Evolutionary conservation across 2,113 vertebrate species (phyloP).

Genomic region (Empidonax alnorum): DNA sequence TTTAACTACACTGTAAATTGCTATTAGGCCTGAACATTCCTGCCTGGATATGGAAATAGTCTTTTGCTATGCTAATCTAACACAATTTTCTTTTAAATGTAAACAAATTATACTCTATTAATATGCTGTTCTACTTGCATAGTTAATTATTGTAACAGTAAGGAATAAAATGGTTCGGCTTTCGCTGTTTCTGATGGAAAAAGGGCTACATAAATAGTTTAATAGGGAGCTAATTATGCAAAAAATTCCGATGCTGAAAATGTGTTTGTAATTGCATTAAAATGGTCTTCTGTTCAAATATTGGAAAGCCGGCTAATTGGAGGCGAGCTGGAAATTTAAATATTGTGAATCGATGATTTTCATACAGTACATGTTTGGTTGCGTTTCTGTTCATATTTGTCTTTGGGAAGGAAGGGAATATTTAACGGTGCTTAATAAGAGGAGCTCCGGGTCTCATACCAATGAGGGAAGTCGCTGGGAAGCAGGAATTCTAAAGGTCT

Average conservation of each 20-base stretch:
- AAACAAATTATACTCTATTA: constrained; percentile 86
- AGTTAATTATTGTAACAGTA: constrained; percentile 83
- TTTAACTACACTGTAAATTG: constrained; percentile 82
- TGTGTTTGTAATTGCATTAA: constrained; percentile 89
- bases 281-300: constrained; percentile 87
- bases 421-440: constrained; percentile 52
- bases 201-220: constrained; percentile 80
- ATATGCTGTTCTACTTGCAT: constrained; percentile 82
- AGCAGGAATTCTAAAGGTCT: background rate
- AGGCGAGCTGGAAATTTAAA: constrained; percentile 80
- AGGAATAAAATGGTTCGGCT: constrained; percentile 83
- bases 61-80: constrained; percentile 84
- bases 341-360: constrained; percentile 84
- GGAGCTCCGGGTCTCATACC: constrained; percentile 24
- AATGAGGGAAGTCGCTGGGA: background rate
- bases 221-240: constrained; percentile 87
- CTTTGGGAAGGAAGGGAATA: constrained; percentile 69
- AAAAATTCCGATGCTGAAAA: constrained; percentile 83
- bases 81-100: constrained; percentile 84
- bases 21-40: constrained; percentile 79
- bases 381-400: constrained; percentile 66
- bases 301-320: constrained; percentile 82
- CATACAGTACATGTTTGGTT: constrained; percentile 80
- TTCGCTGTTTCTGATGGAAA: constrained; percentile 80
- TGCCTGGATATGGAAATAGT: constrained; percentile 80